Percentiles rank a stretch among this genome's conserved stretches.
These are phyloP conservation scores for Pteropus alecto DNA, from an alignment of 2,113 vertebrate genomes.

Conservation along the genomic window DNA sequence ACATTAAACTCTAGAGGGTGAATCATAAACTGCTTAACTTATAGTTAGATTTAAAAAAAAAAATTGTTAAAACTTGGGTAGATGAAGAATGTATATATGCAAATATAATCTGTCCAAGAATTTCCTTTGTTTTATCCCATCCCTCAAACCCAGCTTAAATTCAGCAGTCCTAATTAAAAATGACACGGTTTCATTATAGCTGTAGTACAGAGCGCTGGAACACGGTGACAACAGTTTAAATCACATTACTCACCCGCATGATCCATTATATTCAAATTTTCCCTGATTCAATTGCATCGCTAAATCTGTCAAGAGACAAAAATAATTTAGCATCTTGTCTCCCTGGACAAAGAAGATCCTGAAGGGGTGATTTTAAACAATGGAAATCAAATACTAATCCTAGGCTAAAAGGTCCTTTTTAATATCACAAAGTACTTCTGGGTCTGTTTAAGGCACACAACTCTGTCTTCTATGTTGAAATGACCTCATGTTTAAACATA, in stretches of 20 bases:
- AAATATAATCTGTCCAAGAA: constrained; percentile 22
- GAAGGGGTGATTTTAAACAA: constrained; percentile 30
- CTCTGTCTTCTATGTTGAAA: background rate
- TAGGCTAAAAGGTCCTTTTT: background rate
- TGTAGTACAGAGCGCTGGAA: constrained; percentile 1
- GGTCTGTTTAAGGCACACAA: background rate
- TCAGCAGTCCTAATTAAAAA: constrained; percentile 84
- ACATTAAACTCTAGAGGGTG: background rate
- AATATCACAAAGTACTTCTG: rapidly evolving
- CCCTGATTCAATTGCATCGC: constrained; percentile 99
- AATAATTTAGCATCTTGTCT: constrained; percentile 67
- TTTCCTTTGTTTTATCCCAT: constrained; percentile 48
- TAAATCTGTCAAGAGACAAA: constrained; percentile 90
- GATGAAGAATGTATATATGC: background rate
- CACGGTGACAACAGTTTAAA: constrained; percentile 69
- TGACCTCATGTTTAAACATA: background rate
- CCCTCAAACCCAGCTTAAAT: background rate
- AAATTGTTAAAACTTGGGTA: background rate
- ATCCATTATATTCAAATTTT: constrained; percentile 99
- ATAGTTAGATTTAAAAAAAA: background rate
- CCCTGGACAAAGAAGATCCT: constrained; percentile 34
- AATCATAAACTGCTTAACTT: background rate
- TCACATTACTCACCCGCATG: constrained; percentile 92
- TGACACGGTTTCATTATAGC: constrained; percentile 78
- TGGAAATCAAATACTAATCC: background rate